These are phyloP conservation scores for Thalassoma bifasciatum DNA, from an alignment of 2,113 vertebrate genomes.

Conservation along the genomic window DNA sequence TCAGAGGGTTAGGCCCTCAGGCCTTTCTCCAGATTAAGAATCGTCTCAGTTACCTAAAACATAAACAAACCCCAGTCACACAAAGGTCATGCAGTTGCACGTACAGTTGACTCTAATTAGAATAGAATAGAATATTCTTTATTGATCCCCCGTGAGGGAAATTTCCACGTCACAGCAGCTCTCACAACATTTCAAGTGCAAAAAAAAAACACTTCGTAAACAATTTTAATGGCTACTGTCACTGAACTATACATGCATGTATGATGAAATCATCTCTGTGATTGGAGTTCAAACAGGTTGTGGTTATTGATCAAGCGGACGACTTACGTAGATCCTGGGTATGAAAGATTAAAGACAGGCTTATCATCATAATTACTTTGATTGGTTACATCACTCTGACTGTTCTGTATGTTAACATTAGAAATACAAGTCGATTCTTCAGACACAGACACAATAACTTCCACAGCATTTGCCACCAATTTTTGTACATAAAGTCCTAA, in stretches of 20 bases:
- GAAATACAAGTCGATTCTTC: neutral
- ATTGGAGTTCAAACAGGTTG: constrained; percentile 27
- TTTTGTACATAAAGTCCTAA: neutral
- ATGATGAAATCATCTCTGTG: constrained; percentile 26
- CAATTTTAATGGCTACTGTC: constrained; percentile 12
- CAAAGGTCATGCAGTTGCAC: constrained; percentile 32
- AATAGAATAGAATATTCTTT: too few species aligned
- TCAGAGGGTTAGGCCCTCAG: constrained; percentile 27
- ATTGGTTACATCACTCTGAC: neutral
- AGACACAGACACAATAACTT: neutral
- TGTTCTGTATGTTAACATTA: neutral
- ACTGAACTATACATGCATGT: neutral
- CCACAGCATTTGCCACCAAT: neutral
- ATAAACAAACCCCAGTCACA: constrained; percentile 50
- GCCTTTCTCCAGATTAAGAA: constrained; percentile 1
- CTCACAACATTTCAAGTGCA: too few species aligned
- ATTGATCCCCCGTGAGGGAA: too few species aligned
- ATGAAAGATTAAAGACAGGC: neutral
- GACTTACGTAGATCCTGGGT: constrained; percentile 7
- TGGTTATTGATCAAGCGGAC: neutral
- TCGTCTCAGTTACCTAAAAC: constrained; percentile 28
- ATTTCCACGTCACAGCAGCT: too few species aligned
- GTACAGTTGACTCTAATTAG: constrained; percentile 19
- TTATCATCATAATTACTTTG: constrained; percentile 10
- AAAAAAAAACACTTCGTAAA: too few species aligned